Base-by-base conservation (phyloP, 2,888 invertebrate species). In the Ditula angustiorana region DNA sequence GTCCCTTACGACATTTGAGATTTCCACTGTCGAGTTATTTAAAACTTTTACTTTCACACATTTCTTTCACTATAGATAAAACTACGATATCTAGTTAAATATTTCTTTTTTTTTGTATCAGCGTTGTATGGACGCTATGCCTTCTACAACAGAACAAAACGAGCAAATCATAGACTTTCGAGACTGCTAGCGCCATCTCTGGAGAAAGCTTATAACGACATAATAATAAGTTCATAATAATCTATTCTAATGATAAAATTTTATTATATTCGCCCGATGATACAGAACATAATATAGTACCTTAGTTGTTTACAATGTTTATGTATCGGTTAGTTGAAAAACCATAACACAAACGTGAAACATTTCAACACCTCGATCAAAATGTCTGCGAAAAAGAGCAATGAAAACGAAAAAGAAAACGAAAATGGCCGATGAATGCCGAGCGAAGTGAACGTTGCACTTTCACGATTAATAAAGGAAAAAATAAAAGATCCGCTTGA, bases 371-470 rank as follows among this genome's bases (percentile, higher is more conserved):
- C 86, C 80, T 80, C 81, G 86, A 88, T 88, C 85, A 86, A 89
- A 88, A 85, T 83, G 85, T 85, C 85, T 87, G 82, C 81, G 50
- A 82, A 85, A 86, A 37, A 87, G 86, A 85, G 81, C 84, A 83
- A 87, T 85, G 80, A 84, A 87, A 90, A 86, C 78, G 79, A 89
- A 89, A 90, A 87, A 85, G 83, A 86, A 87, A 85, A 85, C 83
- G 80, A 87, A 87, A 90, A 89, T 87, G 82, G 85, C 83, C 78
- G 87, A 85, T 86, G 88, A 90, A 90, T 87, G 78, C 83, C 83
- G 77, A 77, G 80, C 83, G 85, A 90, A 89, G 89, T 89, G 90
- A 89, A 88, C 88, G 87, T 87, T 87, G 91, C 91, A 90, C 90
- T 91, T 91, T 90, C 88, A 87, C 88, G 87, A 90, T 87, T 86